phyloP scores from a whole-genome alignment of 1,140 invertebrate genomes.

The Xylocopa sonorina region DNA sequence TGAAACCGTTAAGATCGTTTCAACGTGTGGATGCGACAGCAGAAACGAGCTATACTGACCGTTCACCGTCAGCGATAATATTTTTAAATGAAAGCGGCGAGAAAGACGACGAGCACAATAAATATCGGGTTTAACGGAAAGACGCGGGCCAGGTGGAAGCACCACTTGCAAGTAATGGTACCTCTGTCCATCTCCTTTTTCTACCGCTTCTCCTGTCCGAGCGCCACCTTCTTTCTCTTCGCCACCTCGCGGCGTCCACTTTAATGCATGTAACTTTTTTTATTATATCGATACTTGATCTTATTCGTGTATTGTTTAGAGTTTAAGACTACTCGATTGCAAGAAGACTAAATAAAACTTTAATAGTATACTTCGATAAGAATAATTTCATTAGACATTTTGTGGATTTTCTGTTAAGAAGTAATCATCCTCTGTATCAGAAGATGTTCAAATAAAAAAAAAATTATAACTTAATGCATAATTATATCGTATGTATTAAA shows the following conservation, averaged over 20 bases:
- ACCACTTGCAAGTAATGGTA: constrained; percentile 76
- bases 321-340: neutral
- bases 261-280: constrained; percentile 4
- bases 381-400: too few species aligned
- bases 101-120: constrained; percentile 62
- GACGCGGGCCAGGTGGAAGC: constrained; percentile 64
- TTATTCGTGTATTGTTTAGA: neutral
- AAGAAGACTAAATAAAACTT: constrained; percentile 14
- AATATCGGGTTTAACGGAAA: constrained; percentile 73
- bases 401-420: too few species aligned
- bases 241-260: constrained; percentile 46
- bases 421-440: too few species aligned
- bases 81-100: constrained; percentile 71
- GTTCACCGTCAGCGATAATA: constrained; percentile 71
- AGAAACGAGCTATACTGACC: constrained; percentile 55
- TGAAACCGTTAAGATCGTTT: neutral
- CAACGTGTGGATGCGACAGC: constrained; percentile 41
- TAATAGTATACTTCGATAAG: too few species aligned
- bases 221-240: constrained; percentile 60
- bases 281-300: constrained; percentile 14
- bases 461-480: too few species aligned
- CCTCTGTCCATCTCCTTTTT: constrained; percentile 27
- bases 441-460: too few species aligned
- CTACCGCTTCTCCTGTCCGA: constrained; percentile 2
- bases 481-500: too few species aligned